A percentile compares a stretch with the other conserved stretches of the same genome.
phyloP scores from a whole-genome alignment of 1,140 invertebrate genomes.

The Hylaeus anthracinus region DNA sequence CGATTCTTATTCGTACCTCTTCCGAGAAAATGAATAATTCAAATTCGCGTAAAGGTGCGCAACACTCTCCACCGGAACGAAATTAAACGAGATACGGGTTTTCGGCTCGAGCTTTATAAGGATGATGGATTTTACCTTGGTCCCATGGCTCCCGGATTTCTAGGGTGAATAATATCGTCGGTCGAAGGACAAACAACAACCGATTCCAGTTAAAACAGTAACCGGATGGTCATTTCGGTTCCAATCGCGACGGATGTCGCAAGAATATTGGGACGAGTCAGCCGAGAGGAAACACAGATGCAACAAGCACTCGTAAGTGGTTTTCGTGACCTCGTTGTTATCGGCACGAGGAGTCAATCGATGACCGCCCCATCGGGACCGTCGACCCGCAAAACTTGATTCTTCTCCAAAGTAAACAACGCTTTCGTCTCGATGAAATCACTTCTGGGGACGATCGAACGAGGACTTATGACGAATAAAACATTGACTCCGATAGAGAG shows the following conservation, averaged over 20 bases:
- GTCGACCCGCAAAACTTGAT: neutral
- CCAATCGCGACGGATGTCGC: slow-evolving; percentile 16
- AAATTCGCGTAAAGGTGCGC: too few species aligned
- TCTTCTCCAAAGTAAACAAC: slow-evolving; percentile 22
- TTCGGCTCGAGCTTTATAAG: neutral
- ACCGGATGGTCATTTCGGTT: slow-evolving; percentile 8
- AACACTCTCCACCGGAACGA: too few species aligned
- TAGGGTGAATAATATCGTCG: neutral
- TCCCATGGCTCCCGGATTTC: neutral
- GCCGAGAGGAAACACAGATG: slow-evolving; percentile 25
- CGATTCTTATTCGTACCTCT: too few species aligned
- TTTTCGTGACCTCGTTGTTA: slow-evolving; percentile 42
- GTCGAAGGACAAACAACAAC: neutral
- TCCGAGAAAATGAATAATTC: too few species aligned
- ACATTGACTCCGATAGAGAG: too few species aligned
- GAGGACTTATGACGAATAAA: too few species aligned
- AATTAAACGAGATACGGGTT: neutral
- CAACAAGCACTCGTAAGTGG: slow-evolving; percentile 7
- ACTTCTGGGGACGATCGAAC: neutral
- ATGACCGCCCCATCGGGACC: slow-evolving; percentile 2
- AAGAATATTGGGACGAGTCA: slow-evolving; percentile 11
- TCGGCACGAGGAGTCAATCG: slow-evolving; percentile 39
- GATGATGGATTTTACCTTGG: slow-evolving; percentile 2
- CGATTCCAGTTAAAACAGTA: neutral
- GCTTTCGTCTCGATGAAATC: neutral